phyloP scores from a whole-genome alignment of 2,888 invertebrate species.

The Clitarchus hookeri region DNA sequence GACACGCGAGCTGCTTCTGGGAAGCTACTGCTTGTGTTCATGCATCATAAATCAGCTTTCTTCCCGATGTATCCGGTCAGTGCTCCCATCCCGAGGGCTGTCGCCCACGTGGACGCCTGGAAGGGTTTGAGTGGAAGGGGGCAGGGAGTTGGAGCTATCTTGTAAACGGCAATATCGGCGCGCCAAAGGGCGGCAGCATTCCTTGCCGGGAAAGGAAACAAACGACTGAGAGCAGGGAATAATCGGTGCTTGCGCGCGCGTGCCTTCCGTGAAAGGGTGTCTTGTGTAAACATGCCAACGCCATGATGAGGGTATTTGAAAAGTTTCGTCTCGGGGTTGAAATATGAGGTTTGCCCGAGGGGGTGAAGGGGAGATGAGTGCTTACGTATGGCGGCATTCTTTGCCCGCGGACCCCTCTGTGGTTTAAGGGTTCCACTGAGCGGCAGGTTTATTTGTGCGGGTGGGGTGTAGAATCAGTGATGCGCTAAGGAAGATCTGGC shows the following conservation, averaged over 20 bases:
- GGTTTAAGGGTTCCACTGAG: no score
- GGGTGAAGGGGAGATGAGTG: no score
- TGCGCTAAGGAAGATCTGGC: no score
- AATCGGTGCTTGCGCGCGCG: not conserved
- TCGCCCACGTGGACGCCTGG: not conserved
- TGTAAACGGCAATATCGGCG: not conserved
- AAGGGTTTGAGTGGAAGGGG: not conserved
- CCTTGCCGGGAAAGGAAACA: constrained; percentile 3
- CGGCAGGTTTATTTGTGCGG: no score
- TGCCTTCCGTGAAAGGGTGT: not conserved
- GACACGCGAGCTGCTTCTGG: not conserved
- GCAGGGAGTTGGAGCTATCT: not conserved
- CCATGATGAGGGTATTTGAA: not conserved
- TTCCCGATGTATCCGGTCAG: not conserved
- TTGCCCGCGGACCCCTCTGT: no score
- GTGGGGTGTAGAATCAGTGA: no score
- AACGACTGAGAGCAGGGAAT: not conserved
- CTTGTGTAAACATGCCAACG: not conserved
- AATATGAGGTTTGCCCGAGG: no score
- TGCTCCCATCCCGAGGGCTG: not conserved
- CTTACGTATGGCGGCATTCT: no score
- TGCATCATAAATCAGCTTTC: not conserved
- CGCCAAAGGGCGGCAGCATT: not conserved
- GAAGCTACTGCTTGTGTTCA: not conserved
- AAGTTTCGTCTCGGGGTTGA: not conserved